A percentile compares a stretch with the other conserved stretches of the same genome.
Conservation (phyloP, 2,797 vertebrate genomes). For the Neostethus bicornis region DNA sequence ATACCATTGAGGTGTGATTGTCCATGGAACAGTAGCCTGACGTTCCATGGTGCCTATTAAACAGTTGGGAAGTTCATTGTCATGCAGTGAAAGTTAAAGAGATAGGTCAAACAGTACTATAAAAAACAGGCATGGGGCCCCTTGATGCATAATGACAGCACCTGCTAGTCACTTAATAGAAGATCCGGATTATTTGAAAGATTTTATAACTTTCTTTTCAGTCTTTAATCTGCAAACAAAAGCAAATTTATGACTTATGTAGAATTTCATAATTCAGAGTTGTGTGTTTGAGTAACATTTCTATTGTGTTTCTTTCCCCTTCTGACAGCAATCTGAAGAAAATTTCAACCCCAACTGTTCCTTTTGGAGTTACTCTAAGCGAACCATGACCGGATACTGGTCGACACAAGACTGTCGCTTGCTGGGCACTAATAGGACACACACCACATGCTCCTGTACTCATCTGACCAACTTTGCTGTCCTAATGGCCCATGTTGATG, state of each 20-base stretch:
- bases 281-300: not conserved
- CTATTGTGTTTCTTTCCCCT: not conserved
- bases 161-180: constrained; percentile 39
- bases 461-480: constrained; percentile 98
- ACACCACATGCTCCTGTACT: constrained; percentile 96
- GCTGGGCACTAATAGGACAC: constrained; percentile 91
- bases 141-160: constrained; percentile 40
- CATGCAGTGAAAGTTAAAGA: constrained; percentile 61
- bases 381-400: constrained; percentile 94
- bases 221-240: constrained; percentile 17
- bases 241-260: constrained; percentile 3
- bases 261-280: constrained; percentile 18
- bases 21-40: constrained; percentile 39
- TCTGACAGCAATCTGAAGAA: constrained; percentile 90
- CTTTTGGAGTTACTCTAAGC: constrained; percentile 98
- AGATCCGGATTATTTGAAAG: constrained; percentile 13
- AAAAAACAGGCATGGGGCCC: constrained; percentile 36
- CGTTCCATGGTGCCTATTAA: constrained; percentile 55
- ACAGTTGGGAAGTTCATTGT: constrained; percentile 61
- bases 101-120: constrained; percentile 61
- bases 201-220: constrained; percentile 8
- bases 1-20: constrained; percentile 43
- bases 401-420: constrained; percentile 96
- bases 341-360: constrained; percentile 99
- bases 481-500: constrained; percentile 96